Conservation (phyloP, 2,888 invertebrate genomes). For the Platypus cylindrus region DNA sequence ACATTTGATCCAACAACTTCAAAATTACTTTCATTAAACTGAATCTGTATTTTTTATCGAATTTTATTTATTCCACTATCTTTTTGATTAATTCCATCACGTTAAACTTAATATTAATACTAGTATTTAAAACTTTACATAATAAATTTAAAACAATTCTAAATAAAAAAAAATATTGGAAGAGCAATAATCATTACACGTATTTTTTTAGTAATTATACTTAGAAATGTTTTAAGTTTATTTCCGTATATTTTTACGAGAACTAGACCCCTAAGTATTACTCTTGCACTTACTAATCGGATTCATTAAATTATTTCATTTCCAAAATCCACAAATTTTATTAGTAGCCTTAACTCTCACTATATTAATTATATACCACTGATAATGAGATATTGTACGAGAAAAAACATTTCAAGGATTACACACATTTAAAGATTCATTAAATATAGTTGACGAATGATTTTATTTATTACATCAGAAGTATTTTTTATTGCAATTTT, state of each 20-base stretch:
- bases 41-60: conserved; percentile 43
- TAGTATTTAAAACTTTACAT: conserved; percentile 37
- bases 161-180: no score
- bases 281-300: conserved; percentile 43
- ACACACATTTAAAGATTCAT: conserved; percentile 43
- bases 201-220: no score
- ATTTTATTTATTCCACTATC: conserved; percentile 40
- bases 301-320: conserved; percentile 49
- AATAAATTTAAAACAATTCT: conserved; percentile 49
- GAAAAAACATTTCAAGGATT: conserved; percentile 54
- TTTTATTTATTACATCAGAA: no score
- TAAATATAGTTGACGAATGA: conserved; percentile 56
- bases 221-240: conserved; percentile 54
- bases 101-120: conserved; percentile 40
- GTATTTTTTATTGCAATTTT: conserved; percentile 49
- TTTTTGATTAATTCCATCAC: conserved; percentile 44
- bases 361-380: conserved; percentile 46
- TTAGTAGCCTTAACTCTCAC: conserved; percentile 38
- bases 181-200: no score
- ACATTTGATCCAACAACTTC: conserved; percentile 52
- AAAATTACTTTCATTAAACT: conserved; percentile 43
- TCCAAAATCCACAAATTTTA: conserved; percentile 41
- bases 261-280: conserved; percentile 50
- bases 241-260: conserved; percentile 60
- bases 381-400: conserved; percentile 57